Evolutionary conservation across 2,888 invertebrate genomes (phyloP), one percentile per base, ranked within the genome.

Genomic region (Nephrocerus scutellatus): DNA sequence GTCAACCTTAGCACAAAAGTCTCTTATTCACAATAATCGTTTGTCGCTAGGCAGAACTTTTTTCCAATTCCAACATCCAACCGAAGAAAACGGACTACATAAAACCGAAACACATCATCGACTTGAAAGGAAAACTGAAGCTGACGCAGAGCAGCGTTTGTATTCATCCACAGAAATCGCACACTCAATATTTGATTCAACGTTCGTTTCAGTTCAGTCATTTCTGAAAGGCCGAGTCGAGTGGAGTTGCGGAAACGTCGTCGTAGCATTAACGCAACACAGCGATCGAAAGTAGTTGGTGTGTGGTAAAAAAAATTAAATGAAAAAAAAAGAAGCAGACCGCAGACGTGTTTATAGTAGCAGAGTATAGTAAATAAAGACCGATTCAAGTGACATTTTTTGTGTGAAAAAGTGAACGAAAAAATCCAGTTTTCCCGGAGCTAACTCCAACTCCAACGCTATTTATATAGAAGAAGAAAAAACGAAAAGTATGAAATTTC

Each of bases 211-310:
- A 24, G 31, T 41, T 36, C 44, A 49, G 48, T 50, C 40, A 46
- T 46, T 40, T 48, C 25, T 48, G 43, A 48, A 41, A 41, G 34
- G 44, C 43, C 43, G 45, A 45, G 47, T 47, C 45, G 49, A 49
- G 48, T 48, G 46, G 44, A 47, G 48, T 49, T 46, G 48, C 42
- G 42, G 32, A 15, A 41, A 14, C 8, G 9, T n/a, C n/a, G n/a
- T n/a, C n/a, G n/a, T n/a, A 40, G 40, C 41, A 41, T 38, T 30
- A 40, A 43, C 47, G 49, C 47, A 47, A 47, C 47, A 43, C 45
- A 49, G 49, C 49, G 47, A 49, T 47, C 47, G 43, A 44, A 47
- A 46, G 23, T 20, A 14, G 10, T 32, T 20, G 20, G 15, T 22
- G 19, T 32, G 12, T 21, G 9, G 6, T 8, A 21, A 20, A 26